Conservation (phyloP, 2,113 vertebrate species). For the Coracopsis vasa region DNA sequence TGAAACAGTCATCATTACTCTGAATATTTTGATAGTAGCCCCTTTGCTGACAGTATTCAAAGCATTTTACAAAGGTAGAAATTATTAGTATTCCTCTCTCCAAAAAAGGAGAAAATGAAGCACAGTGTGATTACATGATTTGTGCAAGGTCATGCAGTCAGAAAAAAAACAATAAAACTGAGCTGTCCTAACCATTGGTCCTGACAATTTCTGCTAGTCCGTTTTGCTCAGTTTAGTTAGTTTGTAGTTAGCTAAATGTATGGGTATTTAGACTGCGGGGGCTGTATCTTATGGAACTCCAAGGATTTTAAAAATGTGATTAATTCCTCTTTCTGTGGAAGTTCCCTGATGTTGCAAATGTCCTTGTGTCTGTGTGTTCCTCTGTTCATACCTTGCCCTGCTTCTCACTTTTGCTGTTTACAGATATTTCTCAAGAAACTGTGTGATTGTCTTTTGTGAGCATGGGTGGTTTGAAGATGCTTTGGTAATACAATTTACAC, state of each 20-base stretch:
- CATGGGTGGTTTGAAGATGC: background rate
- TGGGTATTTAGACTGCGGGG: background rate
- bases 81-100: background rate
- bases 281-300: background rate
- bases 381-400: background rate
- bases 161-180: background rate
- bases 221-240: background rate
- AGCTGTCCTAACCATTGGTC: background rate
- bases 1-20: background rate
- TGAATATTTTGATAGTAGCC: slow-evolving; percentile 13
- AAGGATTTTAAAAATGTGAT: background rate
- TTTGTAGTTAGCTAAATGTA: background rate
- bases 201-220: background rate
- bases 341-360: background rate
- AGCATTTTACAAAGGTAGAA: slow-evolving; percentile 4
- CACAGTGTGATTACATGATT: background rate
- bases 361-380: background rate
- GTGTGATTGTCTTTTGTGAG: background rate
- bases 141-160: background rate
- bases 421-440: background rate
- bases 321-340: background rate
- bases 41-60: slow-evolving; percentile 15
- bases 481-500: background rate
- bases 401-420: background rate
- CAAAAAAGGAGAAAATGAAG: background rate